Evolutionary conservation across 2,113 vertebrate genomes (phyloP), one percentile per base, ranked within the genome.

Genomic region (Polypterus senegalus): DNA sequence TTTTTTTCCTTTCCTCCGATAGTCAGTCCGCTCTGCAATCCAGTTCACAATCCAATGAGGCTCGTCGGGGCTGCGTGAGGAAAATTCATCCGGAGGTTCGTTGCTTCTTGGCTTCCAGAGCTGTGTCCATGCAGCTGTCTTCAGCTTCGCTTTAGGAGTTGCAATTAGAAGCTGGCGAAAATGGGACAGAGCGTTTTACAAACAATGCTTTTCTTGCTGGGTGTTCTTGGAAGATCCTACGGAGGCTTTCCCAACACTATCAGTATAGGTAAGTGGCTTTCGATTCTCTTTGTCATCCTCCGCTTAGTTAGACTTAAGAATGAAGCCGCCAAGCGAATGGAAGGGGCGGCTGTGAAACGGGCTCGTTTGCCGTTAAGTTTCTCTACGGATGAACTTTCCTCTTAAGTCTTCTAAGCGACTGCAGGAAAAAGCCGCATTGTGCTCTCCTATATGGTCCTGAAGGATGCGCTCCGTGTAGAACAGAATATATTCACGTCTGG

Each of bases 171-270:
- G 81, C 81, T 81, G 83, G 79, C 75, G 85, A 90, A 89, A 83
- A 98, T 97, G 94, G 89, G 90, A 87, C 91, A 86, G 68, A 84
- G 75, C 77, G 70, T 81, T 80, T 70, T 78, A 61, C 80, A 65
- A 71, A 76, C 82, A 56, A 70, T 92, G 81, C 78, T 90, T 74
- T 70, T 94, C 70, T 78, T 96, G 71, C 83, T 90, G 74, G 89
- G 88, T 86, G 82, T 96, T 75, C 82, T 86, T 73, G 88, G 87
- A 66, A 81, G 79, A 76, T 88, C 90, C 63, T 79, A 79, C 68
- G 91, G 86, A 54, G 95, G 89, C 68, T 94, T 98, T 76, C 95
- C 95, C 58, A 97, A 94, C 81, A 95, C 94, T 86, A 97, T 97
- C 70, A 97, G 93, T 72, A 97, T 98, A 77, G 94, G 95, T 97